These are phyloP conservation scores for Gobionotothen gibberifrons DNA, from an alignment of 2,797 vertebrate genomes.

Conservation along the genomic window DNA sequence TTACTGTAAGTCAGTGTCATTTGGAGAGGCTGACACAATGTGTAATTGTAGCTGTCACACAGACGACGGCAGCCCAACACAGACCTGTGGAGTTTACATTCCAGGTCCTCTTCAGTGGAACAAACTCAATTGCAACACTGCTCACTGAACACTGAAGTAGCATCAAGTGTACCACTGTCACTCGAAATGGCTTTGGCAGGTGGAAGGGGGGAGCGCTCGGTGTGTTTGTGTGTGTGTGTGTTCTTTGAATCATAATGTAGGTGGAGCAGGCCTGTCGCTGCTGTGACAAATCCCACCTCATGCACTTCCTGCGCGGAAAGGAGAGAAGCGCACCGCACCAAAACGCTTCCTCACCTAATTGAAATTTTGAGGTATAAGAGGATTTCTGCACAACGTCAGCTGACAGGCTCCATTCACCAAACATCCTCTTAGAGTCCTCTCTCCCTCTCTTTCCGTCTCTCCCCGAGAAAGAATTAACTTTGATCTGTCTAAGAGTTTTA, in stretches of 20 bases:
- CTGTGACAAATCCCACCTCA: constrained; percentile 77
- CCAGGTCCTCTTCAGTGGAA: constrained; percentile 76
- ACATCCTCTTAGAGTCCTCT: constrained; percentile 78
- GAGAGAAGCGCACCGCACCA: constrained; percentile 56
- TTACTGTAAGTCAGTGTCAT: constrained; percentile 64
- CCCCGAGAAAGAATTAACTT: constrained; percentile 66
- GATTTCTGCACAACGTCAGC: constrained; percentile 80
- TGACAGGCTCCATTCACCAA: constrained; percentile 82
- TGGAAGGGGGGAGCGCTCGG: constrained; percentile 36
- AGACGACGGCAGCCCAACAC: constrained; percentile 57
- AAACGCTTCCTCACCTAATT: constrained; percentile 80
- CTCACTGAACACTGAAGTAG: constrained; percentile 78
- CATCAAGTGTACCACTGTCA: constrained; percentile 71
- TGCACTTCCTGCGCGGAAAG: constrained; percentile 65
- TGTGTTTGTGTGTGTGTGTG: constrained; percentile 26
- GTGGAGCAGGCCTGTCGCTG: constrained; percentile 73
- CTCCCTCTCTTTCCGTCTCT: constrained; percentile 56
- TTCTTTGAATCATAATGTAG: constrained; percentile 70
- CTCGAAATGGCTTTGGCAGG: constrained; percentile 72
- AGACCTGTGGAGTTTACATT: constrained; percentile 70
- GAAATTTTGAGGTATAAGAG: constrained; percentile 85
- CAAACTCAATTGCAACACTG: constrained; percentile 79
- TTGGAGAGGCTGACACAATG: constrained; percentile 53
- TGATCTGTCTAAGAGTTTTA: constrained; percentile 75
- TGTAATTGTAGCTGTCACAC: constrained; percentile 72